phyloP scores from a whole-genome alignment of 2,888 invertebrate species.

The Timema podura region DNA sequence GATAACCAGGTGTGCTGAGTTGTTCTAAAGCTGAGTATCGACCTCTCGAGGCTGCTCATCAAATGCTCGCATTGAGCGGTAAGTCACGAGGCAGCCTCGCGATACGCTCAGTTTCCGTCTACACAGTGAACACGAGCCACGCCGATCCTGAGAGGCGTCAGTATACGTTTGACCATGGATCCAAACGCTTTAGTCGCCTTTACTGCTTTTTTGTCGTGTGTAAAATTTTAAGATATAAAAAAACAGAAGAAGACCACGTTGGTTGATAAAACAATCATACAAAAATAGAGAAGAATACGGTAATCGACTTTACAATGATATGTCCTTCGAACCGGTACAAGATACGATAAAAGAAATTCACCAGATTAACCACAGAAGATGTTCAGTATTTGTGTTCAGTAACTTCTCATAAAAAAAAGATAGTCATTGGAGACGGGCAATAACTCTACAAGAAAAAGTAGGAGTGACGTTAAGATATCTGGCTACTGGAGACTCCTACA shows the following conservation, averaged over 20 bases:
- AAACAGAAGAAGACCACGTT: background rate
- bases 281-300: background rate
- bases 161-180: too few relatives aligned
- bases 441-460: conserved; percentile 3
- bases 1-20: background rate
- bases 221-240: background rate
- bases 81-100: background rate
- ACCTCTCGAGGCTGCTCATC: background rate
- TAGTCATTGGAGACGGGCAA: background rate
- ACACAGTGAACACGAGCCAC: too few relatives aligned
- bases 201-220: background rate
- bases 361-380: background rate
- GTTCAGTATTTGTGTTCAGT: background rate
- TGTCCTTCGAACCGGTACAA: background rate
- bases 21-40: background rate
- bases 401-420: background rate
- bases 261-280: background rate
- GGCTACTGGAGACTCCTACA: background rate
- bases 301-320: background rate
- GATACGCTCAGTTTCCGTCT: too few relatives aligned
- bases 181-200: background rate
- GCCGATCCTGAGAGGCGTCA: too few relatives aligned
- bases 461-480: background rate
- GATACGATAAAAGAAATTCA: background rate
- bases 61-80: background rate